These are phyloP conservation scores for Cheilosia scutellata DNA, from an alignment of 2,888 invertebrate genomes.

Conservation along the genomic window DNA sequence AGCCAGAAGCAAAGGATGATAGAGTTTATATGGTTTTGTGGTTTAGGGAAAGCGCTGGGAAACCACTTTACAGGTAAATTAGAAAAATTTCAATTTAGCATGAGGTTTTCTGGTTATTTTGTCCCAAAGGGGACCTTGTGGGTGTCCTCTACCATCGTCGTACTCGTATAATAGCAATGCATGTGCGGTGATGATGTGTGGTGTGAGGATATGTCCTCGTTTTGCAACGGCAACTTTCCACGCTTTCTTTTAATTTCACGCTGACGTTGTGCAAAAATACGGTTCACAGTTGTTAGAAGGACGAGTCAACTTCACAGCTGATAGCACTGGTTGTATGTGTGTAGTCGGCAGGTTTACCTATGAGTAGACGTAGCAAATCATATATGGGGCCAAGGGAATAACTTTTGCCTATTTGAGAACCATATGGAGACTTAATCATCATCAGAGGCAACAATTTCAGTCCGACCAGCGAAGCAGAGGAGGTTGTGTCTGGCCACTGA, in stretches of 20 bases:
- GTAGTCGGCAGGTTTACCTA: constrained; percentile 4
- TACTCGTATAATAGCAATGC: not conserved
- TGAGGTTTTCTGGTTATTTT: constrained; percentile 63
- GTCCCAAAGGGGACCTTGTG: not conserved
- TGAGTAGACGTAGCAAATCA: not conserved
- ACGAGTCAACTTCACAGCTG: constrained; percentile 13
- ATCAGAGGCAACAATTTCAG: constrained; percentile 18
- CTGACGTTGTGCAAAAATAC: constrained; percentile 38
- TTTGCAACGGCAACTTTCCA: constrained; percentile 19
- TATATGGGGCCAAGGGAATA: not conserved
- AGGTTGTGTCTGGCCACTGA: constrained; percentile 20
- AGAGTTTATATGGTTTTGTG: constrained; percentile 96
- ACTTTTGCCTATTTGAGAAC: constrained; percentile 4
- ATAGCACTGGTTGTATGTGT: constrained; percentile 11
- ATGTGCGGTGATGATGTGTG: not conserved
- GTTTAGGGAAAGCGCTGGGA: constrained; percentile 94
- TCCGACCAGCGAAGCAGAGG: constrained; percentile 24
- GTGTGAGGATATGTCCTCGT: constrained; percentile 13
- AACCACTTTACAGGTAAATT: constrained; percentile 94
- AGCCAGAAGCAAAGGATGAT: constrained; percentile 92
- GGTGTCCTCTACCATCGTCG: not conserved
- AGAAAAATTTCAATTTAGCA: constrained; percentile 75
- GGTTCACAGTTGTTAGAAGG: not conserved
- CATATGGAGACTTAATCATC: constrained; percentile 31
- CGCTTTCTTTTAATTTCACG: constrained; percentile 60